Percentiles rank a stretch among this genome's conserved stretches.
These are phyloP conservation scores for Betta splendens DNA, from an alignment of 2,797 vertebrate genomes.

Conservation along the genomic window DNA sequence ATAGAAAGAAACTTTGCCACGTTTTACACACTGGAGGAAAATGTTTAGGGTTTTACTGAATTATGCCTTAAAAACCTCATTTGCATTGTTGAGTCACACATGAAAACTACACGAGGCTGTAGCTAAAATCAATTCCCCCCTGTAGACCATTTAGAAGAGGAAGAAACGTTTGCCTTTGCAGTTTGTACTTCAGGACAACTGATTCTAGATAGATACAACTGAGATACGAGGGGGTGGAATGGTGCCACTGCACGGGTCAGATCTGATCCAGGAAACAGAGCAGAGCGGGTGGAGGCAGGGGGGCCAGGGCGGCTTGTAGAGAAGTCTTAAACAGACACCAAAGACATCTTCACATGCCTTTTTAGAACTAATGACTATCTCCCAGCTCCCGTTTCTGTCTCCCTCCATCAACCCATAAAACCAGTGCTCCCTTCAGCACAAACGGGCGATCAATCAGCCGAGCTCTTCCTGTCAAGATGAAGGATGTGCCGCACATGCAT, in stretches of 20 bases:
- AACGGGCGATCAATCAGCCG: slow-evolving; percentile 62
- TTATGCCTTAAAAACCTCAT: slow-evolving; percentile 14
- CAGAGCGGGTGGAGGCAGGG: slow-evolving; percentile 2
- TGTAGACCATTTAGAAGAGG: slow-evolving; percentile 19
- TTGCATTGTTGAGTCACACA: slow-evolving; percentile 17
- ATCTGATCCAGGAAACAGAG: slow-evolving; percentile 34
- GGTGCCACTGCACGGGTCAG: slow-evolving; percentile 42
- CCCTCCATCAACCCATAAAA: slow-evolving; percentile 27
- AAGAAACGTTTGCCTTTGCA: slow-evolving; percentile 41
- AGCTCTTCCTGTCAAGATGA: slow-evolving; percentile 53
- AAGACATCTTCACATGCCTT: slow-evolving; percentile 62
- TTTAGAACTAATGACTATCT: slow-evolving; percentile 54
- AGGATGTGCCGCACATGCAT: slow-evolving; percentile 35
- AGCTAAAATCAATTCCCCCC: slow-evolving; percentile 11
- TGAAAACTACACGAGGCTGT: slow-evolving; percentile 26
- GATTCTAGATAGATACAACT: too few species aligned
- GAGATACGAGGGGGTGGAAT: slow-evolving; percentile 38
- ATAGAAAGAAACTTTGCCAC: neutral
- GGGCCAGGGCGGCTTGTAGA: neutral
- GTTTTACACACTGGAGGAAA: neutral
- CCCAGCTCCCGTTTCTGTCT: slow-evolving; percentile 29
- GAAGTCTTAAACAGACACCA: slow-evolving; percentile 58
- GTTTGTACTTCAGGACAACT: slow-evolving; percentile 37
- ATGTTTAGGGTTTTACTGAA: neutral
- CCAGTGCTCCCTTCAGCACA: slow-evolving; percentile 44